Base-by-base conservation (phyloP, 2,797 vertebrate genomes). In the Sphaeramia orbicularis region DNA sequence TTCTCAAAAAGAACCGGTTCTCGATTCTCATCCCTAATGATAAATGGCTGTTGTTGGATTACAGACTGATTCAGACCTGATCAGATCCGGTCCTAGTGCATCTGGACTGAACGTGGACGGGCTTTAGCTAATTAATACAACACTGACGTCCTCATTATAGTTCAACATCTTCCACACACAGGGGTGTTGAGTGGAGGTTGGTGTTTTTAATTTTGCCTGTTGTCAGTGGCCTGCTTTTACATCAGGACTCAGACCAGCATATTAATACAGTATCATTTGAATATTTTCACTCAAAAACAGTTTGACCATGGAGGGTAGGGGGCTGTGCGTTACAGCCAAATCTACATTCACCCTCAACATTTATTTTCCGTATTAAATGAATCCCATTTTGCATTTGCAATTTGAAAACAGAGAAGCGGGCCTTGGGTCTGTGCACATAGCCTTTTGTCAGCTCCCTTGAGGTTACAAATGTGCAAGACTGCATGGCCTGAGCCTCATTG, bases 391-490 rank as follows among this genome's bases (percentile, higher is more conserved):
- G 54, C 37, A 60, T 30, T 6, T 51, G 30, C 56, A 47, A 15
- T 78, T 51, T 68, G 21, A 75, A 60, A 70, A 65, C 18, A 0
- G 56, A 68, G 62, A 56, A 52, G 43, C 51, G 55, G 15, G 66
- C 52, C 64, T 42, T 27, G 19, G 52, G 60, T 71, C 32, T 38
- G 15, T 58, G 60, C 55, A 62, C 52, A 38, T 38, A 37, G 18
- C 18, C 43, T 37, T 72, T 71, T 58, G 50, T 82, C 66, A 65
- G 71, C 32, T 68, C 77, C 66, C 58, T 65, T 24, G 71, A 66
- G 70, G 69, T 81, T 80, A 77, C 40, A 77, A 73, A 81, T 74
- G 62, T 72, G 38, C 77, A 59, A 53, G 49, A 62, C 68, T 65
- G 36, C 49, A 60, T 60, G 66, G 50, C 67, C 50, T 62, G 54